Base-by-base conservation (phyloP, 2,888 invertebrate species). In the Sarcophaga caerulescens region DNA sequence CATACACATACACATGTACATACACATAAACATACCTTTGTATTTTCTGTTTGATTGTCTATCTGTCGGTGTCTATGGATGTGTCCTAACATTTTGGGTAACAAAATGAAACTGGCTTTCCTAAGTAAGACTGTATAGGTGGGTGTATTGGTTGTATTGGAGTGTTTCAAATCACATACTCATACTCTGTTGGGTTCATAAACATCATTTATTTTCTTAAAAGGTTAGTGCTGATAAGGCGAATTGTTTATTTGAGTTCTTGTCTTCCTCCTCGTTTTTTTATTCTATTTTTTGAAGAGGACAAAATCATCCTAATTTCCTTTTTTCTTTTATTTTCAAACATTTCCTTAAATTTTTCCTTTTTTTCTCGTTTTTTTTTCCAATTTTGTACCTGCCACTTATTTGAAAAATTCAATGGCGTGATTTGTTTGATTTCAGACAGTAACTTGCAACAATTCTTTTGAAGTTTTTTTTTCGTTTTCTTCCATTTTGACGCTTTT, bases 171-270 rank as follows among this genome's bases (percentile, higher is more conserved):
- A 35, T 71, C n/a, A 23, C n/a, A 19, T 23, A 59, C 57, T 66
- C n/a, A 21, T n/a, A 19, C n/a, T 8, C 44, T 69, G 44, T 4
- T 35, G 25, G 57, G 25, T 83, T 73, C 63, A 74, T 47, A 70
- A 75, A 81, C 65, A 74, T 74, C 77, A 85, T 77, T 85, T 81
- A 85, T 81, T 35, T 76, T 70, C 69, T 70, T 75, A 74, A 71
- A 81, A 84, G 83, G 78, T 86, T 66, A 74, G 59, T 86, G 86
- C 86, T 86, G 86, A 86, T 77, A 77, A 78, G 57, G 81, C 78
- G 74, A 86, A 84, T 84, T 84, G 66, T 81, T 84, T 81, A 57
- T 70, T 68, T 70, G 70, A 81, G 52, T 74, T 44, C 52, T 11
- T 47, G 12, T 14, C 12, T 12, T 52, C 14, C 14, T 52, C 1